Evolutionary conservation across 2,113 vertebrate species (phyloP), one percentile per base, ranked within the genome.

Genomic region (Aptenodytes forsteri): DNA sequence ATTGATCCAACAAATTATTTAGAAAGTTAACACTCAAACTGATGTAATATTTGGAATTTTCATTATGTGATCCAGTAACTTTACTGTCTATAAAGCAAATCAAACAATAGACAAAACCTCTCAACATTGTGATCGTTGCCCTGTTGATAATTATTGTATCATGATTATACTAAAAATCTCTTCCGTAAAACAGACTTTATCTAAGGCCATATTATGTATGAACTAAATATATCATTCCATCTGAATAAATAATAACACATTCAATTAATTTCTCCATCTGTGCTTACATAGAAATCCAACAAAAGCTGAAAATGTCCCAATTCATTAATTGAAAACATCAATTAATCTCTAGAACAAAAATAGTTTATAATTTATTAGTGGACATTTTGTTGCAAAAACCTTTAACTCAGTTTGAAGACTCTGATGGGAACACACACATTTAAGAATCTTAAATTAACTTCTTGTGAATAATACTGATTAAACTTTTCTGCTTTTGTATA

Each of bases 1-100:
- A 79, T 32, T 71, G 49, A 55, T 52, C 50, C 65, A 82, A 73
- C 27, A 55, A 93, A 93, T 73, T 91, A 95, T 91, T 96, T 67
- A 95, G 32, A 83, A 94, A 83, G 20, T 65, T 42, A 88, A 47
- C 65, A 70, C 47, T 84, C 14, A 49, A 77, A 87, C 6, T 50
- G 47, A 75, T 91, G 55, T 16, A 83, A 84, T 67, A 54, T 55
- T 87, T 69, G 73, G 58, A 87, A 79, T 87, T 82, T 67, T 88
- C 42, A 58, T n/a, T 0, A 44, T 26, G 34, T 30, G 40, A 64
- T 59, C 30, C 38, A 46, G 62, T 36, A 88, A 87, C 26, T 3
- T 72, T 42, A 44, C 27, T 46, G 6, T 36, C 23, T 69, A 26
- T 59, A 73, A 91, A 71, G 29, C 19, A 79, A 90, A 90, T 38